Conservation (phyloP, 23 tunicate genomes). For the Halocynthia roretzi region DNA sequence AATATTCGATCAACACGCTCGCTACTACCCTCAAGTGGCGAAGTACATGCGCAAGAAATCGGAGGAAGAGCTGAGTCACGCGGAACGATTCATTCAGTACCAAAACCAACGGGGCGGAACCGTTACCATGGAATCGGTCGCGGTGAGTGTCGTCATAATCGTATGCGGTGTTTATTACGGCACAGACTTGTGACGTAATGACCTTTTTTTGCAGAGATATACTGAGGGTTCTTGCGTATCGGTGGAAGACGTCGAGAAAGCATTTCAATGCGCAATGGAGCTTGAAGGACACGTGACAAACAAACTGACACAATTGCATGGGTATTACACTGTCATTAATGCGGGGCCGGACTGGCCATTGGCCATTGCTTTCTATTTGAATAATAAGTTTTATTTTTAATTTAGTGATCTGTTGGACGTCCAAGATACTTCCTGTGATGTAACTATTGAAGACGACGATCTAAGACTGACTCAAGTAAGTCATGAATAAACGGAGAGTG, state of each 20-base stretch:
- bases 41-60: constrained; percentile 73
- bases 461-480: constrained; percentile 14
- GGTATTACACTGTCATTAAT: neutral
- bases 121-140: constrained; percentile 27
- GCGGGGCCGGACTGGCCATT: neutral
- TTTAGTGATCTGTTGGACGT: too few relatives aligned
- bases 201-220: constrained; percentile 28
- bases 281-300: constrained; percentile 66
- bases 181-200: neutral
- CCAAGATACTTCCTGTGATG: neutral
- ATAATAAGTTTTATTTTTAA: too few relatives aligned
- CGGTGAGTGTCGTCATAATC: constrained; percentile 20
- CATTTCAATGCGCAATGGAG: constrained; percentile 73
- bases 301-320: constrained; percentile 50
- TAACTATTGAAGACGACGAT: constrained; percentile 10
- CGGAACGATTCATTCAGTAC: constrained; percentile 82
- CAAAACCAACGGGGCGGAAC: constrained; percentile 93
- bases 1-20: constrained; percentile 40
- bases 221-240: constrained; percentile 19
- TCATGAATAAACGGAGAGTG: neutral
- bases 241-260: constrained; percentile 25
- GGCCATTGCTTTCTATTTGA: too few relatives aligned
- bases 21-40: constrained; percentile 78
- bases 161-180: neutral
- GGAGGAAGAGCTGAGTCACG: constrained; percentile 81